These are phyloP conservation scores for Arctocebus calabarensis DNA, from an alignment of 2,797 vertebrate species.

Conservation along the genomic window DNA sequence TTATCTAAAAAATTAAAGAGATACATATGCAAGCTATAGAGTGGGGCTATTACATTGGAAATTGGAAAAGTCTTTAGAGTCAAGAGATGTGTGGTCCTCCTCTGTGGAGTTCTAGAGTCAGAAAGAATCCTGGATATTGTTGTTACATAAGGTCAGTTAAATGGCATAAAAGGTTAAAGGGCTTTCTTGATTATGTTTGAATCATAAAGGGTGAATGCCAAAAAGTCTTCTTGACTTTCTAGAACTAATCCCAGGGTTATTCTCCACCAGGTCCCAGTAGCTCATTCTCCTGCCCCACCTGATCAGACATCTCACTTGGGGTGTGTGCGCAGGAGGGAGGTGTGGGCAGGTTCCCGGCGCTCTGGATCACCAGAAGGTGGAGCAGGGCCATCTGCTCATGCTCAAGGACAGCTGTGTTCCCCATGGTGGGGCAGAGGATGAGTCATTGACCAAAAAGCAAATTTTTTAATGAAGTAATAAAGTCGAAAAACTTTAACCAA, in stretches of 20 bases:
- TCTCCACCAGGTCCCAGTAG: background rate
- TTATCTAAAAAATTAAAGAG: background rate
- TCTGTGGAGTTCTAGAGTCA: background rate
- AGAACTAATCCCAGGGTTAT: background rate
- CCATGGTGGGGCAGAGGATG: background rate
- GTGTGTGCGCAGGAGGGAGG: background rate
- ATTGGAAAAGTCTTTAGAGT: background rate
- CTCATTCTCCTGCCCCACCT: background rate
- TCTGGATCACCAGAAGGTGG: slow-evolving; percentile 35
- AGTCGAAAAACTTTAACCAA: background rate
- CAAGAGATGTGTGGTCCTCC: background rate
- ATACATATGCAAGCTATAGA: background rate
- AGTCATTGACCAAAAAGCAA: slow-evolving; percentile 34
- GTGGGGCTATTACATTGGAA: background rate
- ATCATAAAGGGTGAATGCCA: background rate
- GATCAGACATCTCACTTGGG: background rate
- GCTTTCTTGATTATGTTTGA: background rate
- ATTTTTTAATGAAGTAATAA: background rate
- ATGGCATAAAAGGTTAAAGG: background rate
- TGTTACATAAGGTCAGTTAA: background rate
- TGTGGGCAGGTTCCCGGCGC: background rate
- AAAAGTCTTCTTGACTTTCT: background rate
- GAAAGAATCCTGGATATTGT: background rate
- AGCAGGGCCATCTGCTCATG: slow-evolving; percentile 31
- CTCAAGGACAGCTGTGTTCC: slow-evolving; percentile 40